These are phyloP conservation scores for Theristicus caerulescens DNA, from an alignment of 2,113 vertebrate species.

Conservation along the genomic window DNA sequence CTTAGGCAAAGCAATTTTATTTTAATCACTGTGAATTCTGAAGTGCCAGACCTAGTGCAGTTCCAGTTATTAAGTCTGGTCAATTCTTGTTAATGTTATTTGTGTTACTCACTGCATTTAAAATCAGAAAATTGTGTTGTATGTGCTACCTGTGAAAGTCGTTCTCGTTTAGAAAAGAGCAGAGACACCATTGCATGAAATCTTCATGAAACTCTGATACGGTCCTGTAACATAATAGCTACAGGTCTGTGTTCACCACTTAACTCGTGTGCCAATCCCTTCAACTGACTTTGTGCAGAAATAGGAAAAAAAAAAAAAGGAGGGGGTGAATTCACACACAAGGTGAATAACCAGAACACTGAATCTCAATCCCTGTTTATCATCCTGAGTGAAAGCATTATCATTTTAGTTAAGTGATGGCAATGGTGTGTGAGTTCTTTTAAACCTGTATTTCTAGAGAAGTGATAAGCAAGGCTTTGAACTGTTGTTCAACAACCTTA, in stretches of 20 bases:
- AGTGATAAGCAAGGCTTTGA: background rate
- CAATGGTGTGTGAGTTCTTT: slow-evolving; percentile 39
- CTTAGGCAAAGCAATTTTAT: slow-evolving; percentile 43
- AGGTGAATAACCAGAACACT: background rate
- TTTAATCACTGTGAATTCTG: slow-evolving; percentile 68
- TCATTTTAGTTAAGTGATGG: background rate
- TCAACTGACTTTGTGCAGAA: background rate
- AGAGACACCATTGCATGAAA: slow-evolving; percentile 11
- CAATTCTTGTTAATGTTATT: slow-evolving; percentile 15
- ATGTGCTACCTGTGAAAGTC: background rate
- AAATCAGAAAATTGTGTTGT: background rate
- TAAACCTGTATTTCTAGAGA: slow-evolving; percentile 5
- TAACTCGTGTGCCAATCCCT: background rate
- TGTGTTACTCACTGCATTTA: slow-evolving; percentile 32
- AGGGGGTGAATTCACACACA: background rate
- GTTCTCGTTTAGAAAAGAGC: background rate
- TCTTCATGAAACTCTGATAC: background rate
- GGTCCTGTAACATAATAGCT: background rate
- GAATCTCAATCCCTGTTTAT: background rate
- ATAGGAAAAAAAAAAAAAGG: background rate
- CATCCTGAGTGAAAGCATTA: slow-evolving; percentile 2
- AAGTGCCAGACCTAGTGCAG: slow-evolving; percentile 50
- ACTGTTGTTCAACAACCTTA: background rate
- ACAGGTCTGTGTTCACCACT: background rate
- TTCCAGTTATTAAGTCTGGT: slow-evolving; percentile 49